A percentile compares a stretch with the other conserved stretches of the same genome.
Evolutionary conservation across 30 jellyfish, hydroid and myxozoan species (phyloP).

Genomic region (Hydractinia echinata): DNA sequence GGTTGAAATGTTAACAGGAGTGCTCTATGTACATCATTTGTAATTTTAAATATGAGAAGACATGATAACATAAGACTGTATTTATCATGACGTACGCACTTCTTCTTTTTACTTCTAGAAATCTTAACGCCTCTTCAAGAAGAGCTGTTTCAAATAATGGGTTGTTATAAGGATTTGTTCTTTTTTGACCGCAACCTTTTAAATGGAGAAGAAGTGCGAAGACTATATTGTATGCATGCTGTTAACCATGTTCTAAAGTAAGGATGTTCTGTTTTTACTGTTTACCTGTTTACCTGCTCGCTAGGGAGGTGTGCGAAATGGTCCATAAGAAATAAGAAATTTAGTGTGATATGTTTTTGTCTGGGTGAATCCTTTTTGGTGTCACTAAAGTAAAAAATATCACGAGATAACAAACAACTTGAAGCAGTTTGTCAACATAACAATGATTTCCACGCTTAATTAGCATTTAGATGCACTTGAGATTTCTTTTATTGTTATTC

Average conservation of each 20-base stretch:
- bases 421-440: neutral
- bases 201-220: constrained; percentile 82
- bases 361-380: no score
- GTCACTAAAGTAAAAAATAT: no score
- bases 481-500: neutral
- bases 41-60: neutral
- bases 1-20: no score
- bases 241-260: constrained; percentile 83
- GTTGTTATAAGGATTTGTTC: constrained; percentile 66
- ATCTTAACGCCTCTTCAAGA: constrained; percentile 61
- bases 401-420: no score
- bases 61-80: neutral
- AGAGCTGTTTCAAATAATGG: constrained; percentile 48
- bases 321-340: neutral
- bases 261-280: constrained; percentile 1
- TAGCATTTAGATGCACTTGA: neutral
- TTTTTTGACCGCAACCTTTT: constrained; percentile 49
- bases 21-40: no score
- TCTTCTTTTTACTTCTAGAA: constrained; percentile 19
- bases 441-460: neutral
- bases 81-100: neutral
- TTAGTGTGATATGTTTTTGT: no score
- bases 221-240: constrained; percentile 75
- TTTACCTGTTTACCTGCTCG: neutral
- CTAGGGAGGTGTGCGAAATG: neutral